Evolutionary conservation across 1,140 invertebrate genomes (phyloP).

Genomic region (Druon quercuslanigerum): DNA sequence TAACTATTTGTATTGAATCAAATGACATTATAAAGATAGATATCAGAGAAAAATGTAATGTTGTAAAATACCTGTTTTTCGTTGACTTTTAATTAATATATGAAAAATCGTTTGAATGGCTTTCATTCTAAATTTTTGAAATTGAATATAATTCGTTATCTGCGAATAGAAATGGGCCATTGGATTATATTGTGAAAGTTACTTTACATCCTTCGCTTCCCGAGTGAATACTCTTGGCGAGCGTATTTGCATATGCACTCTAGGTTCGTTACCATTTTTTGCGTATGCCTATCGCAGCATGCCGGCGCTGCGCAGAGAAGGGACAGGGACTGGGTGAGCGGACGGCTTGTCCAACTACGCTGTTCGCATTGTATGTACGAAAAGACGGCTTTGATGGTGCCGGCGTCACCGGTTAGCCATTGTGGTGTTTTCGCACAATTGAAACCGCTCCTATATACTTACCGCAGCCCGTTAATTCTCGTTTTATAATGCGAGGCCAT

Average conservation of each 20-base stretch:
- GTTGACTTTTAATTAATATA: too few relatives aligned
- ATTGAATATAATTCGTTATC: not conserved
- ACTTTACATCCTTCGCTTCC: conserved; percentile 9
- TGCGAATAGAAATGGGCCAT: not conserved
- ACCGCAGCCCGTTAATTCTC: conserved; percentile 51
- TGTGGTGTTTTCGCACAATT: conserved; percentile 57
- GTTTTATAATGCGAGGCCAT: conserved; percentile 53
- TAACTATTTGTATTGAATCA: too few relatives aligned
- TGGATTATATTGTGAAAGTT: not conserved
- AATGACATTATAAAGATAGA: too few relatives aligned
- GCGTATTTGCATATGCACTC: conserved; percentile 23
- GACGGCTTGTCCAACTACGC: conserved; percentile 44
- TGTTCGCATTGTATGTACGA: conserved; percentile 55
- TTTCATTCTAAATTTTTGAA: not conserved
- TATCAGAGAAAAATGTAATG: too few relatives aligned
- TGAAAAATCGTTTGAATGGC: too few relatives aligned
- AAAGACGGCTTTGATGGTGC: conserved; percentile 56
- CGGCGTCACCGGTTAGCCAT: conserved; percentile 56
- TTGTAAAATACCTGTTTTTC: too few relatives aligned
- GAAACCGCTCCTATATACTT: conserved; percentile 53
- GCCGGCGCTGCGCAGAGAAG: conserved; percentile 42
- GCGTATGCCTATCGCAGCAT: conserved; percentile 35
- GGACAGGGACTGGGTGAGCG: conserved; percentile 47
- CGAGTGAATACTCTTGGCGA: conserved; percentile 9
- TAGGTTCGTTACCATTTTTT: conserved; percentile 32